phyloP scores from a whole-genome alignment of 2,888 invertebrate species.

The Cryptosula pallasiana region DNA sequence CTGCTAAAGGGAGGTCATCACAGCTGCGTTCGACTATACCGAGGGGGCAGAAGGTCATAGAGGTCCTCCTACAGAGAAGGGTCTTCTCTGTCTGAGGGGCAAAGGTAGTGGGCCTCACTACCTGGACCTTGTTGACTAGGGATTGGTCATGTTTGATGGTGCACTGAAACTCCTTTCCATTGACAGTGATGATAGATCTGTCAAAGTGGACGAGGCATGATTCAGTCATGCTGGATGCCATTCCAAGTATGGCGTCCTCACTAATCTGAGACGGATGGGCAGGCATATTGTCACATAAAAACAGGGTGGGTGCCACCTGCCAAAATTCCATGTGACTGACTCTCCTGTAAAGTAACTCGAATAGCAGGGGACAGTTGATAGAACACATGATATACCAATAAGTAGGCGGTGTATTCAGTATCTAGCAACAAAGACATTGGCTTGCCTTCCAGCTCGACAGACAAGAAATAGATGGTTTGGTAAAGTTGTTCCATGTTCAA shows the following conservation, averaged over 20 bases:
- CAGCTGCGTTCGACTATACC: not conserved
- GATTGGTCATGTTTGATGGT: not conserved
- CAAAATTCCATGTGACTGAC: too few relatives aligned
- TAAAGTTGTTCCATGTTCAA: too few relatives aligned
- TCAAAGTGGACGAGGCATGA: not conserved
- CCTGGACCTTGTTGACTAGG: not conserved
- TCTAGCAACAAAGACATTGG: too few relatives aligned
- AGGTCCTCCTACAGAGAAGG: not conserved
- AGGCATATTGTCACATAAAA: too few relatives aligned
- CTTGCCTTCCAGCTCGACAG: too few relatives aligned
- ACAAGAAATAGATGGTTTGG: too few relatives aligned
- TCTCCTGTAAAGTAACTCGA: too few relatives aligned
- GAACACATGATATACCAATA: too few relatives aligned
- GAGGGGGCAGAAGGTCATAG: not conserved
- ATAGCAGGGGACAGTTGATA: too few relatives aligned
- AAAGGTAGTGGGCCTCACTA: not conserved
- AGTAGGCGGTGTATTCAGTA: too few relatives aligned
- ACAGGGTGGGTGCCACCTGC: too few relatives aligned
- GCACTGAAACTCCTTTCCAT: not conserved
- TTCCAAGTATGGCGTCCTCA: not conserved
- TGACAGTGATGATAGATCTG: not conserved
- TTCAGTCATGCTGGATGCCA: not conserved
- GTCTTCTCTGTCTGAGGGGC: not conserved
- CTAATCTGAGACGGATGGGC: too few relatives aligned
- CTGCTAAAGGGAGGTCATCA: not conserved